phyloP scores from a whole-genome alignment of 2,797 vertebrate species.

The Sebastes trivittatus region DNA sequence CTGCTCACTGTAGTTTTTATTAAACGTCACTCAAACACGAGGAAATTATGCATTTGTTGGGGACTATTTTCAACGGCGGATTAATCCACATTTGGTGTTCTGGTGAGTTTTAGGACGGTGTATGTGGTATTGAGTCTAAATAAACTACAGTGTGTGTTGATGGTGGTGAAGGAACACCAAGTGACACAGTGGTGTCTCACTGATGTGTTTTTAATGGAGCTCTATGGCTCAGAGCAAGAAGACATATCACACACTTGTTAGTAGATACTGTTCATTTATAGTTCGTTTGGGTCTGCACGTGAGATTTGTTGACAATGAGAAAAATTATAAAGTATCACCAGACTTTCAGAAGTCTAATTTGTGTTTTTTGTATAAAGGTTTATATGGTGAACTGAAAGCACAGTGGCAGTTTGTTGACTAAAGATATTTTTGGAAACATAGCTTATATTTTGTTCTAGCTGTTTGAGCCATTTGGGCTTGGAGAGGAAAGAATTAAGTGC shows the following conservation, averaged over 20 bases:
- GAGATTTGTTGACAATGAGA: neutral
- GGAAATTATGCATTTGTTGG: neutral
- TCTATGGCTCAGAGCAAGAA: neutral
- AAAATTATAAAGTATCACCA: neutral
- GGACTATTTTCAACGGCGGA: neutral
- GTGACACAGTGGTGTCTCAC: too few species aligned
- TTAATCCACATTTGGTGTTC: neutral
- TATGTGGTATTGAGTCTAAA: neutral
- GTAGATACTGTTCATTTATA: neutral
- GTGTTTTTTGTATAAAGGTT: neutral
- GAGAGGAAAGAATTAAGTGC: neutral
- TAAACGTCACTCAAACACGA: neutral
- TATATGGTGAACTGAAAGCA: neutral
- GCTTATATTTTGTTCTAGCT: constrained; percentile 24
- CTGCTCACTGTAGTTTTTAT: neutral
- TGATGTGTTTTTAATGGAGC: too few species aligned
- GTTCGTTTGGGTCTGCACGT: neutral
- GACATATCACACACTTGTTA: neutral
- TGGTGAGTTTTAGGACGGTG: neutral
- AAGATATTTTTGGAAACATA: constrained; percentile 42
- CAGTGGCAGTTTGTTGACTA: neutral
- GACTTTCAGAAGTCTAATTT: neutral
- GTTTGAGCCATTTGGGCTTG: neutral
- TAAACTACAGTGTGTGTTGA: neutral
- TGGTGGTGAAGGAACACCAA: neutral